Base-by-base conservation (phyloP, 2,113 vertebrate species). In the Sterrhoptilus dennistouni region DNA sequence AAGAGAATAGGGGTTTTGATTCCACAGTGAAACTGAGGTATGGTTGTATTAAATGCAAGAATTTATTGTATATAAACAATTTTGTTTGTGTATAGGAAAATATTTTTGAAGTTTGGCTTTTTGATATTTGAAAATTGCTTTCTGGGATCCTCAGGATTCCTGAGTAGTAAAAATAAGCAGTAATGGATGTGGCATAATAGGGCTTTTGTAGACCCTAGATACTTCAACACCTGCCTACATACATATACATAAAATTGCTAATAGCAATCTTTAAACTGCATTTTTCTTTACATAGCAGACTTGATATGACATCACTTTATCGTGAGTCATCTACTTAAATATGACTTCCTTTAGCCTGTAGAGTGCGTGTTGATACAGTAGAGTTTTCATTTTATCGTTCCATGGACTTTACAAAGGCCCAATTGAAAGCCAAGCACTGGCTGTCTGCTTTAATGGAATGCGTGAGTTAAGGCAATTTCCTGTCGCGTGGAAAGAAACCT, bases 401-500 rank as follows among this genome's bases (percentile, higher is more conserved):
- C 28, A 9, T 75, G 61, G 82, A 54, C 44, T 61, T 87, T 60
- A 96, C 90, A 97, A 96, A 97, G 95, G 63, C 87, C 75, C 92
- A 45, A 96, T 97, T 97, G 71, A 97, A 83, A 93, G 89, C 85
- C 1, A 9, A 68, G 82, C 61, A 45, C 89, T 88, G 93, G 47
- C 81, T 94, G 91, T 60, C 79, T 96, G 53, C 86, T 95, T 75
- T 96, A 96, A 97, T 90, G 89, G 90, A 93, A 95, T 68, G 79
- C 29, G 5, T 95, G 92, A 88, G 93, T 96, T 95, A 95, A 92
- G 78, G 95, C 95, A 96, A 88, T 96, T 97, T 97, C 96, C 95
- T 97, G 87, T 95, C 91, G 82, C 74, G 89, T 2, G 3, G 82
- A 79, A 91, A 91, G 94, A 97, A 97, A 92, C 89, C 77, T 92